Evolutionary conservation across 2,888 invertebrate genomes (phyloP), one percentile per base, ranked within the genome.

Genomic region (Nephrocerus scutellatus): DNA sequence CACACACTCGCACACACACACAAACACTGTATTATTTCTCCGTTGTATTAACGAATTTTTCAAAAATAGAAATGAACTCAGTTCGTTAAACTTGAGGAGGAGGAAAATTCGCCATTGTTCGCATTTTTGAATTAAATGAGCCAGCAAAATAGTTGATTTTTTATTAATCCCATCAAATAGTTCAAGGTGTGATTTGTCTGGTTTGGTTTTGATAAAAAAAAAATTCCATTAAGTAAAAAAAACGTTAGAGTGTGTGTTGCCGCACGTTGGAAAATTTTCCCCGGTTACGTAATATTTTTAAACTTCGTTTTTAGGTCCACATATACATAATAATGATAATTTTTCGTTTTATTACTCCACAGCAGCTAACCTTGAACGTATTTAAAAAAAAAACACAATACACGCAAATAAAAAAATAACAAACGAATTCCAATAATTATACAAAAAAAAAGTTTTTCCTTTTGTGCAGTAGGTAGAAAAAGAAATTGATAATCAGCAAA

Each of bases 31-130:
- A 22, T n/a, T n/a, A 22, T 22, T 9, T 10, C 22, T 22, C 22
- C 7, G 22, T 7, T 7, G 22, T 9, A n/a, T n/a, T n/a, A n/a
- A n/a, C 37, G 37, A 40, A 42, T 33, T 26, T 48, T 65, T 63
- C 63, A 63, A 67, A 66, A 67, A 66, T 66, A 66, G 66, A 66
- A 64, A 67, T 66, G 66, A 66, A 66, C 66, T 67, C 68, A 66
- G 66, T 66, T 64, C 66, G 66, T 66, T 64, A 66, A 64, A 64
- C 64, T 62, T 63, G 44, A 43, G 39, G 41, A n/a, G n/a, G n/a
- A n/a, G n/a, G n/a, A n/a, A n/a, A n/a, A n/a, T 56, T 52, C 49
- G 51, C 46, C 47, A 52, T 29, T 18, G 34, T 37, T 35, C 20
- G n/a, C 18, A 36, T 28, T 8, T 18, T 10, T 20, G 15, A n/a